phyloP scores from a whole-genome alignment of 1,140 invertebrate species.

The Leucophenga varia region DNA sequence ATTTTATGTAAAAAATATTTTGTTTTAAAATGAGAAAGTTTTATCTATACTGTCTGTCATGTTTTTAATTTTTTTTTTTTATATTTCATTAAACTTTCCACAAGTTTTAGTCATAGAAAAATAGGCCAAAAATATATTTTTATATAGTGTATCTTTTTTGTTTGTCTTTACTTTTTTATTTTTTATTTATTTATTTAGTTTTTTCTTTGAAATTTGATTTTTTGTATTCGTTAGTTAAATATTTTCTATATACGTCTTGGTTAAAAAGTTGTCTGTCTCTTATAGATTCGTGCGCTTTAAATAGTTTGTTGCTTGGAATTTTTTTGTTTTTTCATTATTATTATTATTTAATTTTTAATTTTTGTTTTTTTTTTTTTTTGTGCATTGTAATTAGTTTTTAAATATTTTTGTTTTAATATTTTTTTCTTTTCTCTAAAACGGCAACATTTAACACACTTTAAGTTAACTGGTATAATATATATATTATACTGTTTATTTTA shows the following conservation, averaged over 20 bases:
- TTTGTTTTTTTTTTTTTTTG: conserved; percentile 14
- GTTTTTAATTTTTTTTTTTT: conserved; percentile 15
- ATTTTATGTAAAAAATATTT: conserved; percentile 31
- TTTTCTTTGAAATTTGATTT: no score
- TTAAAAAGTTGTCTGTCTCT: conserved; percentile 33
- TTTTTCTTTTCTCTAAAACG: conserved; percentile 23
- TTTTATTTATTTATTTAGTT: no score
- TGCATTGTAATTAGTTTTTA: conserved; percentile 20
- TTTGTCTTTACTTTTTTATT: conserved; percentile 8
- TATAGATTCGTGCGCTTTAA: conserved; percentile 1
- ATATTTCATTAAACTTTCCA: conserved; percentile 15
- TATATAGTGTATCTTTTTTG: no score
- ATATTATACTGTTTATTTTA: conserved; percentile 22
- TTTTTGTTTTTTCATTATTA: conserved; percentile 9
- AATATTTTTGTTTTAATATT: conserved; percentile 21
- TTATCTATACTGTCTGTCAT: no score
- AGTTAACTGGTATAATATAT: no score
- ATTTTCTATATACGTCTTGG: no score
- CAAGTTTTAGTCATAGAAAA: conserved; percentile 39
- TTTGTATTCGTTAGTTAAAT: no score
- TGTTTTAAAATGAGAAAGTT: no score
- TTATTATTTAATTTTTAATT: conserved; percentile 23
- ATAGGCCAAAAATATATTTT: conserved; percentile 52
- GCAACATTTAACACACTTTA: conserved; percentile 22
- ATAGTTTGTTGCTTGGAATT: conserved; percentile 20